Base-by-base conservation (phyloP, 2,113 vertebrate species). In the Epinephelus fuscoguttatus region DNA sequence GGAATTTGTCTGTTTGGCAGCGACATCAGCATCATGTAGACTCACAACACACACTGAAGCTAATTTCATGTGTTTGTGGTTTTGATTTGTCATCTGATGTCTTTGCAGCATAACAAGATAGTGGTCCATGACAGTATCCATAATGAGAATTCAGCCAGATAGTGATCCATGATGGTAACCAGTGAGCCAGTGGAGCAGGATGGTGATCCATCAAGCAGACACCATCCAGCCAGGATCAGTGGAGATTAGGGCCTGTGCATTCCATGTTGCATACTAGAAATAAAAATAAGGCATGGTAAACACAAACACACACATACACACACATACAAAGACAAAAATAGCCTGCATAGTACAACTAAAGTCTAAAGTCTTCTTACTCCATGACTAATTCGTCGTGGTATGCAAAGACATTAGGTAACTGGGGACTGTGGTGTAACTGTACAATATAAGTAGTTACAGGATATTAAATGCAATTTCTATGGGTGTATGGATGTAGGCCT, bases 131-230 rank as follows among this genome's bases (percentile, higher is more conserved):
- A 83, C 77, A 82, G 66, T 56, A 66, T 1, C 64, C 55, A 73
- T 87, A 85, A 91, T 89, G 63, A 81, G 84, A 82, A 57, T 70
- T 72, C 72, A 82, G 40, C 67, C 71, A 56, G 79, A 84, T 75
- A 63, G 80, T 86, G 82, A 90, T 85, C 75, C 80, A 87, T 84
- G 81, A 81, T 81, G 70, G 85, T 52, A 70, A 86, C 68, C 73
- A 85, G 75, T 30, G 62, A 87, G 82, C 18, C 62, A 70, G 61
- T 45, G 75, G 62, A 75, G 75, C 78, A n/a, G 73, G 61, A 75
- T n/a, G 69, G 75, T 74, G 59, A 87, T 89, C 87, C 68, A 89
- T 90, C 84, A 89, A 50, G 78, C n/a, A 75, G 71, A 61, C 59
- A 69, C 50, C 75, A 79, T 82, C 69, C 68, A 53, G 59, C 68